These are phyloP conservation scores for Barypeithes pellucidus DNA, from an alignment of 2,888 invertebrate species.

Conservation along the genomic window DNA sequence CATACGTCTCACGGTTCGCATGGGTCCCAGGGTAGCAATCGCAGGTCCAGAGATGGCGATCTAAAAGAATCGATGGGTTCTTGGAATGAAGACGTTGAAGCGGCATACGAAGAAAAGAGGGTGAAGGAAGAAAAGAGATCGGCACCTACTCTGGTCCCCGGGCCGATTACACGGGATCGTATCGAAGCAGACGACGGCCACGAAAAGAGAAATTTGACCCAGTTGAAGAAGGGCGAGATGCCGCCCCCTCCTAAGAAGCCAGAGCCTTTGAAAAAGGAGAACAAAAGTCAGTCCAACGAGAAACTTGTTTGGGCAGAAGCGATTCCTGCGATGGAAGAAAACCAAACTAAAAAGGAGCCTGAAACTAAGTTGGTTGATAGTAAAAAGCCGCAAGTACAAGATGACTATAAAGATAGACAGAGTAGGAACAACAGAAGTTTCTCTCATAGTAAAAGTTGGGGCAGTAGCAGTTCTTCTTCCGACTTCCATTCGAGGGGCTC, in stretches of 20 bases:
- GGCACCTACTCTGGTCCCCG: constrained; percentile 68
- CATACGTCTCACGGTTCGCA: constrained; percentile 65
- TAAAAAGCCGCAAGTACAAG: constrained; percentile 63
- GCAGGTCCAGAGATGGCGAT: constrained; percentile 71
- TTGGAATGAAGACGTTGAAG: constrained; percentile 60
- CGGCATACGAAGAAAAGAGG: constrained; percentile 64
- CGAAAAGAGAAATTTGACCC: constrained; percentile 72
- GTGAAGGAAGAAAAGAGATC: constrained; percentile 58
- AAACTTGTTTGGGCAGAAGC: constrained; percentile 71
- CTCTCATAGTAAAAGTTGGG: constrained; percentile 60
- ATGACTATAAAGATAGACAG: constrained; percentile 67
- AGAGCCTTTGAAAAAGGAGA: constrained; percentile 59
- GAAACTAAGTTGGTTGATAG: constrained; percentile 34
- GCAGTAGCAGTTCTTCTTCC: constrained; percentile 50
- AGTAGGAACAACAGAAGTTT: constrained; percentile 59
- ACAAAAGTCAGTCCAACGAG: constrained; percentile 56
- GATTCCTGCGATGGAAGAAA: constrained; percentile 27
- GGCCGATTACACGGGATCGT: constrained; percentile 76
- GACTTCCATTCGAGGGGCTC: constrained; percentile 58
- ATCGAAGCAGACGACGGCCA: constrained; percentile 75
- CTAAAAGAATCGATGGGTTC: constrained; percentile 54
- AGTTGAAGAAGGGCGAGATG: constrained; percentile 66
- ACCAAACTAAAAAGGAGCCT: constrained; percentile 37
- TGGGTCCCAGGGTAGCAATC: constrained; percentile 69
- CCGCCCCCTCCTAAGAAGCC: constrained; percentile 50